Evolutionary conservation across 2,888 invertebrate genomes (phyloP).

Genomic region (Trissolcus brochymenae): DNA sequence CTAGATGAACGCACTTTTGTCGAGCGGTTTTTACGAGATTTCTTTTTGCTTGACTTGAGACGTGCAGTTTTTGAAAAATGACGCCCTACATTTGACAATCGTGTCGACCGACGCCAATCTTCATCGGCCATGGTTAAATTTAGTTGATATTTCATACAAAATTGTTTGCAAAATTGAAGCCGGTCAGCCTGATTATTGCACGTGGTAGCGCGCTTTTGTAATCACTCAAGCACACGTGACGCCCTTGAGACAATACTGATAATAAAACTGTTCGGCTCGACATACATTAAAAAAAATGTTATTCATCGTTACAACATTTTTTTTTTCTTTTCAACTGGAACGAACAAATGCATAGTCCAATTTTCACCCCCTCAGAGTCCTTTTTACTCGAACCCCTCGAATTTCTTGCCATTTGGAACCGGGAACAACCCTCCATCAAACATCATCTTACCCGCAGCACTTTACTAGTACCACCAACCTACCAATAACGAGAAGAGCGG

Average conservation of each 20-base stretch:
- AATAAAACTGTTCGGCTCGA: constrained; percentile 32
- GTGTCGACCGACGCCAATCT: constrained; percentile 57
- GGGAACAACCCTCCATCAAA: too few species aligned
- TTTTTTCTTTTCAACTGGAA: too few species aligned
- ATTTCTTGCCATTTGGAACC: too few species aligned
- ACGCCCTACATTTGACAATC: constrained; percentile 69
- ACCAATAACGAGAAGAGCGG: constrained; percentile 9
- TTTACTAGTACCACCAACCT: constrained; percentile 8
- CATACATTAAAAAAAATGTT: constrained; percentile 19
- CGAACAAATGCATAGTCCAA: too few species aligned
- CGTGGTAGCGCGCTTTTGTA: constrained; percentile 52
- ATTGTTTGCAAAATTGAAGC: constrained; percentile 65
- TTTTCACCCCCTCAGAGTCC: too few species aligned
- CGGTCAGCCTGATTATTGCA: constrained; percentile 67
- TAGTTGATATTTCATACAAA: constrained; percentile 69
- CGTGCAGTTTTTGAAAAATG: constrained; percentile 60
- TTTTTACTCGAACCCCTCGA: too few species aligned
- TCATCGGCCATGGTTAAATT: constrained; percentile 68
- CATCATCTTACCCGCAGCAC: constrained; percentile 12
- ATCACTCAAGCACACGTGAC: constrained; percentile 28
- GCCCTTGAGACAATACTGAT: constrained; percentile 22
- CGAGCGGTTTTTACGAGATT: constrained; percentile 43
- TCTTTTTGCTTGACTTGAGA: constrained; percentile 52
- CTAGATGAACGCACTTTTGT: constrained; percentile 21
- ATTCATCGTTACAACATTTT: constrained; percentile 15